These are phyloP conservation scores for Tipula helvola DNA, from an alignment of 2,888 invertebrate species.

Conservation along the genomic window DNA sequence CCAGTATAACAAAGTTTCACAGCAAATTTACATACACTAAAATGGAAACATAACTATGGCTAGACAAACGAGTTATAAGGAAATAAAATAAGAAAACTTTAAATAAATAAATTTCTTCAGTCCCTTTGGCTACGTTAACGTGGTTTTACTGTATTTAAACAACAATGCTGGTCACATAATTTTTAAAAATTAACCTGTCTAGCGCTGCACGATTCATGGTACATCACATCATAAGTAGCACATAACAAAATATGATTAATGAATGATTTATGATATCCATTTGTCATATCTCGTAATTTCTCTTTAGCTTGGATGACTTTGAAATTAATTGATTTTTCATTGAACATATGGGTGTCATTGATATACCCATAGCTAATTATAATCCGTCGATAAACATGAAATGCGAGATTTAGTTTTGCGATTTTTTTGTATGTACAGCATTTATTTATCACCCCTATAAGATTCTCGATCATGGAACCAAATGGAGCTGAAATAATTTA, in stretches of 20 bases:
- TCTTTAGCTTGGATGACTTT: background rate
- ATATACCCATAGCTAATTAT: background rate
- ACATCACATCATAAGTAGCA: background rate
- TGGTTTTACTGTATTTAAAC: too few relatives aligned
- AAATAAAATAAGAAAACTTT: too few relatives aligned
- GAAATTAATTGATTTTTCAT: background rate
- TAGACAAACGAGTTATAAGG: too few relatives aligned
- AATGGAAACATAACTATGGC: too few relatives aligned
- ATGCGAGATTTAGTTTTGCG: background rate
- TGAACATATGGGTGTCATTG: background rate
- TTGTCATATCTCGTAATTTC: background rate
- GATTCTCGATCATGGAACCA: background rate
- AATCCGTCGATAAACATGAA: background rate
- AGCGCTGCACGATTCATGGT: background rate
- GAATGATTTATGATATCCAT: background rate
- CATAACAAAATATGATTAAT: background rate
- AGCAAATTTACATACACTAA: too few relatives aligned
- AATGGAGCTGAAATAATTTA: background rate
- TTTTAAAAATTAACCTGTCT: background rate
- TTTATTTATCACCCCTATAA: background rate
- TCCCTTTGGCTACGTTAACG: too few relatives aligned
- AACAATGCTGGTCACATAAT: too few relatives aligned
- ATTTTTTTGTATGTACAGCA: background rate
- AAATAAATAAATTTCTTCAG: too few relatives aligned
- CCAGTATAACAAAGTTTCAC: too few relatives aligned